Base-by-base conservation (phyloP, 2,113 vertebrate genomes). In the Cygnus buccinator region DNA sequence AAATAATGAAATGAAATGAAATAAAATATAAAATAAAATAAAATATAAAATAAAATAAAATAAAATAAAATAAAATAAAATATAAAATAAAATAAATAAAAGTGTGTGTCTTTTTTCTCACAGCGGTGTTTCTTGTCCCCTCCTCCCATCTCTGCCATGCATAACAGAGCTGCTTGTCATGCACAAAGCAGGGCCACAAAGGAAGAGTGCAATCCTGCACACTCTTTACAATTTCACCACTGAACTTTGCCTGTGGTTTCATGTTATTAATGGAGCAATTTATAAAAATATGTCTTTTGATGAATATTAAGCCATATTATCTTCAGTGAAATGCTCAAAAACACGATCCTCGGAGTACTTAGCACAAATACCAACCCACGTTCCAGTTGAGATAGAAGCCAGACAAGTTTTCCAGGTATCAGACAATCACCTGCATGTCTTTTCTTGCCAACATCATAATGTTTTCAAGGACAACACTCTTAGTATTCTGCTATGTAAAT, bases 391-490 rank as follows among this genome's bases (percentile, higher is more conserved):
- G 37, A 72, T 22, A 77, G 46, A 84, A 94, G 28, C 58, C 28
- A n/a, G 46, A 2, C 17, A 67, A 54, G 35, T 87, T 87, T 33
- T 63, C 46, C 88, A 74, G 19, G 33, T 89, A 90, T 58, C 46
- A 85, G 57, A 31, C 41, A 41, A 57, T 76, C 2, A 1, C 12
- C 43, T 78, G 52, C n/a, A 17, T 2, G 11, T 46, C 33, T 94
- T 93, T 74, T 39, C 52, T 81, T 94, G 89, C 29, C 75, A 90
- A 44, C n/a, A 75, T 50, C 46, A 11, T 37, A 33, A 84, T 13
- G 23, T 65, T 91, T 95, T 87, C 80, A 92, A 95, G 93, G 66
- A 87, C 37, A 89, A 11, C 26, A 28, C 58, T 92, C 39, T 8
- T 44, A 48, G 13, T 37, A 84, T 35, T 35, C 66, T 63, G 46